These are phyloP conservation scores for Xerus inauris DNA, from an alignment of 2,113 vertebrate species.

Conservation along the genomic window DNA sequence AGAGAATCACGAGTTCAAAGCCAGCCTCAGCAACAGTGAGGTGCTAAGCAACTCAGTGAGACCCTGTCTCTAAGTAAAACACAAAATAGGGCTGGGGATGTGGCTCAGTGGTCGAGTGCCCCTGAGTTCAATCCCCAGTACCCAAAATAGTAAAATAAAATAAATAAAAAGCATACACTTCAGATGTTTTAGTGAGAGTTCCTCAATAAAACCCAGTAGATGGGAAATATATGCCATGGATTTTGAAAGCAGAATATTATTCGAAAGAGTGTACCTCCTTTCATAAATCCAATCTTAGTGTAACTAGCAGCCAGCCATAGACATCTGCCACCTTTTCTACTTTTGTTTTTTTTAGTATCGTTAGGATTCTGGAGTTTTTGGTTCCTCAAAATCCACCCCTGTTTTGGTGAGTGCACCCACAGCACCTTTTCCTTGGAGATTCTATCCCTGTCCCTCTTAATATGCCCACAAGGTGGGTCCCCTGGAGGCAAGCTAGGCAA, in stretches of 20 bases:
- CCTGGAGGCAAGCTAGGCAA: neutral
- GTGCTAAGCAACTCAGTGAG: no score
- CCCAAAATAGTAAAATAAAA: no score
- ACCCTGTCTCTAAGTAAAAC: no score
- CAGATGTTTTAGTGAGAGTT: neutral
- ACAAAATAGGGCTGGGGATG: no score
- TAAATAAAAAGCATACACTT: constrained; percentile 13
- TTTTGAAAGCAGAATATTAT: constrained; percentile 10
- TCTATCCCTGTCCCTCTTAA: neutral
- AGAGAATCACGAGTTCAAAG: no score
- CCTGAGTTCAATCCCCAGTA: no score
- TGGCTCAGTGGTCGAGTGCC: no score
- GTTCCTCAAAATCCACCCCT: neutral
- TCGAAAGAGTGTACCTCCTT: neutral
- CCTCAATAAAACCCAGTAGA: neutral
- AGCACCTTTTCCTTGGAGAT: neutral
- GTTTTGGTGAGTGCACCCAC: neutral
- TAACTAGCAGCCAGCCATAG: neutral
- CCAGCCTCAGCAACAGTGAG: no score
- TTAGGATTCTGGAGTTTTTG: neutral
- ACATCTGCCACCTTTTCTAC: neutral
- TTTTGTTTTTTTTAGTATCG: neutral
- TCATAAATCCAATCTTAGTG: neutral
- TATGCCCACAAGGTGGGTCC: neutral
- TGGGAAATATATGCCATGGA: neutral